These are phyloP conservation scores for Lophotis ruficrista DNA, from an alignment of 2,113 vertebrate species.

Conservation along the genomic window DNA sequence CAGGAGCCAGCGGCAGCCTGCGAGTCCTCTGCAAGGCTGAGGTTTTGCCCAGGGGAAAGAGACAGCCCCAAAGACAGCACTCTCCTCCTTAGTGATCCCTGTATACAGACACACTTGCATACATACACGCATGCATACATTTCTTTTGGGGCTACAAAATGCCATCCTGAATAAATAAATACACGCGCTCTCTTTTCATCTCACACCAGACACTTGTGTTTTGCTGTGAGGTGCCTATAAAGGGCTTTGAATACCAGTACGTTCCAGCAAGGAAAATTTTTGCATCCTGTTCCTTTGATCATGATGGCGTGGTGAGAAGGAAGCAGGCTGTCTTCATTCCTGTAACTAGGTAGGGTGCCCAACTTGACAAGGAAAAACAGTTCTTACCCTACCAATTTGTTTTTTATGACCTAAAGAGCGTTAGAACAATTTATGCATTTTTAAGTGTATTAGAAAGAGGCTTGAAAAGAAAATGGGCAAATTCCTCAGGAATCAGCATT, in stretches of 20 bases:
- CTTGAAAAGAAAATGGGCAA: slow-evolving; percentile 18
- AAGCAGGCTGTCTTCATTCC: slow-evolving; percentile 18
- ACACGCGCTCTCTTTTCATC: neutral
- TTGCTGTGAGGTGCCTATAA: slow-evolving; percentile 17
- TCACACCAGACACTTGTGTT: neutral
- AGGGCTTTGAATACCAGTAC: neutral
- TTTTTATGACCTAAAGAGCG: slow-evolving; percentile 6
- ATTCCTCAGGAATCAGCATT: neutral
- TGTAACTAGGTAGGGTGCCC: slow-evolving; percentile 32
- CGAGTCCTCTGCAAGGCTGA: neutral
- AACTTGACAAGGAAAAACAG: slow-evolving; percentile 29
- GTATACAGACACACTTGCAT: neutral
- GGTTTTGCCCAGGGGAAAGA: neutral
- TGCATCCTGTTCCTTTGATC: slow-evolving; percentile 5
- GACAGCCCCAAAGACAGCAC: neutral
- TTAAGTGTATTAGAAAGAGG: neutral
- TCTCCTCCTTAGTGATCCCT: neutral
- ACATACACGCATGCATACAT: neutral
- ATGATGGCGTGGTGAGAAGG: neutral
- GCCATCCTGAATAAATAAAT: slow-evolving; percentile 13
- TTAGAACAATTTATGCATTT: neutral
- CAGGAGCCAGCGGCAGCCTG: neutral
- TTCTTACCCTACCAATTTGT: slow-evolving; percentile 37
- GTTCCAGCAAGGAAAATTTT: neutral
- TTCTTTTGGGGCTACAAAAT: neutral